Evolutionary conservation across 2,797 vertebrate genomes (phyloP).

Genomic region (Margarornis squamiger): DNA sequence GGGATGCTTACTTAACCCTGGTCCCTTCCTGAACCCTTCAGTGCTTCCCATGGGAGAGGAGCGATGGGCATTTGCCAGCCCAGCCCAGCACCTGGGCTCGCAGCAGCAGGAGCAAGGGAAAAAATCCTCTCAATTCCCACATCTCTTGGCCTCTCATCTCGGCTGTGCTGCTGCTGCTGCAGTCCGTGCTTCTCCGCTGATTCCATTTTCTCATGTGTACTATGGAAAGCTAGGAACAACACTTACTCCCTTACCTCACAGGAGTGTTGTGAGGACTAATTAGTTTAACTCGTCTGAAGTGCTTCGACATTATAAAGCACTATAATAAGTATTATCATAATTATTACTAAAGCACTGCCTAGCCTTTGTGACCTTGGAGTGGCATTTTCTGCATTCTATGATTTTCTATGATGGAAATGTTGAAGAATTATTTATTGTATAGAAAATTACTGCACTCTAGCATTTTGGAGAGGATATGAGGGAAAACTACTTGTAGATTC

Average conservation of each 20-base stretch:
- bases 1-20: conserved; percentile 40
- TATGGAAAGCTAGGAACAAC: background rate
- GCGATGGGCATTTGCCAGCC: background rate
- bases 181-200: background rate
- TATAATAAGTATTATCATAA: conserved; percentile 51
- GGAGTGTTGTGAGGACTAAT: background rate
- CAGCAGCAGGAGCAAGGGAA: background rate
- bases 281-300: conserved; percentile 27
- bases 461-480: conserved; percentile 62
- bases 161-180: background rate
- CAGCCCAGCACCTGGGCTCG: background rate
- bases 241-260: background rate
- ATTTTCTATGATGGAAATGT: conserved; percentile 57
- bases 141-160: background rate
- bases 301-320: conserved; percentile 55
- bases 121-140: background rate
- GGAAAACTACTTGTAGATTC: conserved; percentile 64
- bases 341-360: conserved; percentile 65
- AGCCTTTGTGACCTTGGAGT: conserved; percentile 36
- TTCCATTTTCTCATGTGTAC: background rate
- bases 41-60: background rate
- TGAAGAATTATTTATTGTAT: conserved; percentile 78
- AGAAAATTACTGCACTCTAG: conserved; percentile 71
- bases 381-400: conserved; percentile 49
- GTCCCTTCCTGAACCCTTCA: conserved; percentile 11